These are phyloP conservation scores for Seriola quinqueradiata DNA, from an alignment of 2,113 vertebrate species.

Conservation along the genomic window DNA sequence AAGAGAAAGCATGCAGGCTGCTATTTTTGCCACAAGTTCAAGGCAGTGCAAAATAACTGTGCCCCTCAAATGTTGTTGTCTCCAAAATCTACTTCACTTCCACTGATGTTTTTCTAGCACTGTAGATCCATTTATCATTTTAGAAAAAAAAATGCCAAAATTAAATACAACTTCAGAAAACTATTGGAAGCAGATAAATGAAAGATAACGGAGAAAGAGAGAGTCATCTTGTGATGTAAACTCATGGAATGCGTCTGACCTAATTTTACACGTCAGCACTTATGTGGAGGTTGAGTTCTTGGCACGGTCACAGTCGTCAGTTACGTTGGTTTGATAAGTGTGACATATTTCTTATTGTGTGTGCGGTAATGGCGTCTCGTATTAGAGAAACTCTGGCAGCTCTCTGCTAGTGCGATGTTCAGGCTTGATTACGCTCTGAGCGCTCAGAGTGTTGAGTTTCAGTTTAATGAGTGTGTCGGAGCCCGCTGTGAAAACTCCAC, in stretches of 20 bases:
- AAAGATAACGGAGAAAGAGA: too few relatives aligned
- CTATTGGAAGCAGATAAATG: too few relatives aligned
- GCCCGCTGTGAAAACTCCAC: slow-evolving; percentile 30
- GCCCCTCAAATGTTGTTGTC: too few relatives aligned
- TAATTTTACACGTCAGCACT: not conserved
- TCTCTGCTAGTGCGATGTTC: not conserved
- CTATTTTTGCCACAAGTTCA: not conserved
- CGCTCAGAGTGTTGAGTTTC: slow-evolving; percentile 20
- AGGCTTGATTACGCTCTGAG: slow-evolving; percentile 21
- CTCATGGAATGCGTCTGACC: not conserved
- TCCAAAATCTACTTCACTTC: too few relatives aligned
- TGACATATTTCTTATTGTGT: not conserved
- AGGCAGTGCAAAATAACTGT: not conserved
- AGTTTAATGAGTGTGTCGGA: slow-evolving; percentile 44
- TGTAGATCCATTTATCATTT: too few relatives aligned
- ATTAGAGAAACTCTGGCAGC: not conserved
- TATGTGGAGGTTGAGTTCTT: not conserved
- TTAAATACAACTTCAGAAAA: too few relatives aligned
- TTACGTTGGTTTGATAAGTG: not conserved
- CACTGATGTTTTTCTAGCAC: too few relatives aligned
- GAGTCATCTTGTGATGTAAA: not conserved
- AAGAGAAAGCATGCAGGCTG: not conserved
- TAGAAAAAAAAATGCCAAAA: not conserved
- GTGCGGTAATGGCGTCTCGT: not conserved
- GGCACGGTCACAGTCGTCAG: not conserved